Conservation (phyloP, 2,888 invertebrate genomes). For the Lithodes maja region DNA sequence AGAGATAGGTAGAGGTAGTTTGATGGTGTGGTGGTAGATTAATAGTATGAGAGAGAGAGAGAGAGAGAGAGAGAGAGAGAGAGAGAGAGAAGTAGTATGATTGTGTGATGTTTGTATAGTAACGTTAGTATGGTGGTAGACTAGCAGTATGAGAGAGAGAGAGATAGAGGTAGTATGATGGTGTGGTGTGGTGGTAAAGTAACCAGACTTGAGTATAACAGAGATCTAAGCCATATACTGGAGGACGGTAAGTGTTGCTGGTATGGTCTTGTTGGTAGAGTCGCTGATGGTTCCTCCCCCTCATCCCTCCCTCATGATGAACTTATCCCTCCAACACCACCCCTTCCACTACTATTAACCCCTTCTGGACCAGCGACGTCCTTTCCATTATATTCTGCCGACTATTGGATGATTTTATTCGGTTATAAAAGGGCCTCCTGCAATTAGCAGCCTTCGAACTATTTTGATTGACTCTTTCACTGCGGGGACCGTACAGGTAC, state of each 20-base stretch:
- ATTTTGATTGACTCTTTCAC: no score
- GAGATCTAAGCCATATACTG: background rate
- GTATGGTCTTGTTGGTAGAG: slow-evolving; percentile 27
- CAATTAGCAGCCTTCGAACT: no score
- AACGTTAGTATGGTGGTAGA: background rate
- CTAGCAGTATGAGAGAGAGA: background rate
- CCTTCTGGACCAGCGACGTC: no score
- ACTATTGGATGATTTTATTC: no score
- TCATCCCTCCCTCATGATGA: background rate
- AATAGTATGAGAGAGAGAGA: background rate
- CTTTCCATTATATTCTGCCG: no score
- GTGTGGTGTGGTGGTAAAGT: background rate
- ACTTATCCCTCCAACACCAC: no score
- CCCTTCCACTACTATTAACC: no score
- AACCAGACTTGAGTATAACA: no score
- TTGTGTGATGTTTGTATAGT: background rate
- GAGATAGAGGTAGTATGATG: background rate
- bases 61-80: slow-evolving; percentile 3
- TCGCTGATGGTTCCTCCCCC: slow-evolving; percentile 37
- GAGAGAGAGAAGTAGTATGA: background rate
- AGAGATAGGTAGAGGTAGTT: background rate
- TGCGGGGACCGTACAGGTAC: no score
- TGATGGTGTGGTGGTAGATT: background rate
- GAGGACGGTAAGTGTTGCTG: slow-evolving; percentile 54
- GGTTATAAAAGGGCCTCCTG: no score